A percentile compares a stretch with the other conserved stretches of the same genome.
These are phyloP conservation scores for Mellivora capensis DNA, from an alignment of 2,113 vertebrate genomes.

Conservation along the genomic window DNA sequence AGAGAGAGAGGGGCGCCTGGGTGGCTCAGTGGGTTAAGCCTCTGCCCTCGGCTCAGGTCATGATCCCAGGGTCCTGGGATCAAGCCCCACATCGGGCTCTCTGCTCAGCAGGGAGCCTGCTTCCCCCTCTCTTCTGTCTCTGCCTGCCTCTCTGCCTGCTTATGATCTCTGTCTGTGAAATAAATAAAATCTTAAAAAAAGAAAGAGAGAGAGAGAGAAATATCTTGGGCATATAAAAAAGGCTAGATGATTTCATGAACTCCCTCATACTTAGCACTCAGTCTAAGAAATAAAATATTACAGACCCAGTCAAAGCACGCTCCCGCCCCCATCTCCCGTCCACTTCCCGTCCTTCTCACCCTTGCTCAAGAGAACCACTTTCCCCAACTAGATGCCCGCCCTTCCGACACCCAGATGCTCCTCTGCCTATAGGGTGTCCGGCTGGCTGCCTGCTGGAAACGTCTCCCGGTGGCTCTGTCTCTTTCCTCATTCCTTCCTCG, in stretches of 20 bases:
- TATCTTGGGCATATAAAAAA: neutral
- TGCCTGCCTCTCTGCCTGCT: too few species aligned
- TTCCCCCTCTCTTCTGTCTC: too few species aligned
- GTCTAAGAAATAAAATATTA: neutral
- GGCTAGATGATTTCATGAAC: neutral
- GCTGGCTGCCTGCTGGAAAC: neutral
- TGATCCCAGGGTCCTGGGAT: too few species aligned
- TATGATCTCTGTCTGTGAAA: too few species aligned
- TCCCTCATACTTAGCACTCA: neutral
- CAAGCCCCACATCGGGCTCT: too few species aligned
- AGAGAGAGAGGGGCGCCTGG: neutral
- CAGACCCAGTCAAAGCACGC: neutral
- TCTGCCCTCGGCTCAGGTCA: too few species aligned
- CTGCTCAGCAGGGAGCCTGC: too few species aligned
- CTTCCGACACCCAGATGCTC: neutral
- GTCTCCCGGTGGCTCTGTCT: neutral
- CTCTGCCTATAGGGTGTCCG: accelerated
- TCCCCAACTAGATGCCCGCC: neutral
- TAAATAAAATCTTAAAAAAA: too few species aligned
- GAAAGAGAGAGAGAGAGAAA: neutral
- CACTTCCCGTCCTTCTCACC: neutral
- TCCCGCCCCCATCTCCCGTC: neutral
- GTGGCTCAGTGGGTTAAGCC: too few species aligned
- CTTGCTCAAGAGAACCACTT: neutral
- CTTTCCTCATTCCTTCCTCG: neutral